phyloP scores from a whole-genome alignment of 2,113 vertebrate species.

The Pseudopodoces humilis region DNA sequence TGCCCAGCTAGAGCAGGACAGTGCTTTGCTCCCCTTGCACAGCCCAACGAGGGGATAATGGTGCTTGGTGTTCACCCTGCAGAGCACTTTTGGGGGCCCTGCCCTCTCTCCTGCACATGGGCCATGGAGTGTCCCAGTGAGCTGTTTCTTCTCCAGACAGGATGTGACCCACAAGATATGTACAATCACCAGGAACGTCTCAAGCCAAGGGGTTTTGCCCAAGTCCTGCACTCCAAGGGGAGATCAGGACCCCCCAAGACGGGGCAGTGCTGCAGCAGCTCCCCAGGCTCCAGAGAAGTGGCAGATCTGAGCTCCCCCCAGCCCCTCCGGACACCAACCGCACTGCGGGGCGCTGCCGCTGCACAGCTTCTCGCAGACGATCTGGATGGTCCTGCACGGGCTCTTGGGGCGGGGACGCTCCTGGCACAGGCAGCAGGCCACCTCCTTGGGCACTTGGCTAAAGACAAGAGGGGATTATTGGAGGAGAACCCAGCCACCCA shows the following conservation, averaged over 20 bases:
- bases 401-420: not conserved
- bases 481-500: not conserved
- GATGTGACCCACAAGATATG: not conserved
- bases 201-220: not conserved
- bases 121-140: not conserved
- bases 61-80: not conserved
- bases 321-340: not conserved
- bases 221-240: not conserved
- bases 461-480: not conserved
- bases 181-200: not conserved
- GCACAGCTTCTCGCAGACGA: not conserved
- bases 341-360: not conserved
- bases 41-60: too few species aligned
- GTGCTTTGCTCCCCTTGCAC: not conserved
- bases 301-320: not conserved
- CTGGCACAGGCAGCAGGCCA: not conserved
- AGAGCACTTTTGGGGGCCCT: not conserved
- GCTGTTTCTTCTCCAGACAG: not conserved
- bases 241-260: not conserved
- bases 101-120: not conserved
- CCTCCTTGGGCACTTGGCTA: not conserved
- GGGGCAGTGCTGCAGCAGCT: not conserved
- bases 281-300: not conserved
- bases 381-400: not conserved
- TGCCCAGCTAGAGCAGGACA: not conserved